A percentile compares a stretch with the other conserved stretches of the same genome.
Evolutionary conservation across 2,113 vertebrate species (phyloP).

Genomic region (Xenopus borealis): DNA sequence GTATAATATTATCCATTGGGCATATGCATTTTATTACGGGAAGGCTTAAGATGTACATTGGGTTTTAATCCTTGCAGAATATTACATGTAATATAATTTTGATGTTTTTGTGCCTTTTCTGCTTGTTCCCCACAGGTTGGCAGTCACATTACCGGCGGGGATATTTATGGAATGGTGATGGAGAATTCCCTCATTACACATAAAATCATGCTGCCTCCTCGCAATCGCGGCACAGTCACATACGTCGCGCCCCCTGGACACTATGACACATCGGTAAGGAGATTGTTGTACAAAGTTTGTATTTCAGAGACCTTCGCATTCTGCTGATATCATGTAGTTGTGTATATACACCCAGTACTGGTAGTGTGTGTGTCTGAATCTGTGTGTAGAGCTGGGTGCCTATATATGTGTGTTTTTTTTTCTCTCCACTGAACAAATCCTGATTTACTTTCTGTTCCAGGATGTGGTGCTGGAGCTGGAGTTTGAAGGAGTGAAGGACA

Average conservation of each 20-base stretch:
- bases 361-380: too few species aligned
- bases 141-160: constrained; percentile 95
- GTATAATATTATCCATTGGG: too few species aligned
- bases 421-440: background rate
- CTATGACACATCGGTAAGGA: constrained; percentile 87
- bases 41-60: too few species aligned
- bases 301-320: too few species aligned
- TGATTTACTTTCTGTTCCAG: constrained; percentile 56
- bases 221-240: constrained; percentile 89
- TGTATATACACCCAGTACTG: background rate
- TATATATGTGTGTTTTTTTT: background rate
- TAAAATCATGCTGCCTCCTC: constrained; percentile 94
- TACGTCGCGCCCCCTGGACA: constrained; percentile 88
- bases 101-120: too few species aligned
- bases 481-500: constrained; percentile 93
- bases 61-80: too few species aligned
- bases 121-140: constrained; percentile 69
- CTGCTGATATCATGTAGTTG: too few species aligned
- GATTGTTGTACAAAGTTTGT: too few species aligned
- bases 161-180: constrained; percentile 86
- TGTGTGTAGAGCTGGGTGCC: too few species aligned
- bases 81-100: too few species aligned
- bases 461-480: constrained; percentile 95
- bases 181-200: constrained; percentile 96
- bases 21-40: too few species aligned